Evolutionary conservation across 2,888 invertebrate genomes (phyloP), one percentile per base, ranked within the genome.

Genomic region (Trichogramma evanescens): DNA sequence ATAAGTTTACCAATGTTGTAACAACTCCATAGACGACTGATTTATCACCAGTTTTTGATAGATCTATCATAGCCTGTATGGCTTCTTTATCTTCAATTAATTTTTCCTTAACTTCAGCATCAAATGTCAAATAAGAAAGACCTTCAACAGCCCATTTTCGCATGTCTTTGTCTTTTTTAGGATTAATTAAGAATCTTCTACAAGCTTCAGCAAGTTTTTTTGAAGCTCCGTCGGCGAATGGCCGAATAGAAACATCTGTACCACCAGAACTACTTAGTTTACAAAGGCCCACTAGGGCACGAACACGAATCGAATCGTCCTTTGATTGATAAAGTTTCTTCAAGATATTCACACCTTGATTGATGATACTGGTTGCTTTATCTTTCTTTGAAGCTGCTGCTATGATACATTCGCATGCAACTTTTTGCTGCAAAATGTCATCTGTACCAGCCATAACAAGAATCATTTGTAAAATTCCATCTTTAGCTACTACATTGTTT

Each of bases 101-200:
- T 76, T 94, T 95, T 76, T 99, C 98, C 76, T 99, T 99, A 0
- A 99, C 95, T 78, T 99, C 98, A 7, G 96, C 99, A 81, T 99
- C 98, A 59, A 99, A 82, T 0, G 97, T 95, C 5, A 99, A 82
- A 74, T 97, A 99, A 0, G 97, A 95, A 5, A 99, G 82, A 1
- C 97, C 97, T 81, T 98, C 97, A 6, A 94, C 92, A 0, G 97
- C 95, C 96, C 97, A 98, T 72, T 93, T 90, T 53, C 93, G 84
- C 75, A 95, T 87, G 72, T 95, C 95, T 66, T 86, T 85, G 72
- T 96, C 91, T 74, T 93, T 93, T 6, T 87, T 83, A 1, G 93
- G 90, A 77, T 94, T 94, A 0, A 93, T 83, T 53, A 97, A 79
- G 75, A 96, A 96, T 67, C 90, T 87, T 66, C 93, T 84, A 76